Base-by-base conservation (phyloP, 2,113 vertebrate species). In the Cebidichthys violaceus region DNA sequence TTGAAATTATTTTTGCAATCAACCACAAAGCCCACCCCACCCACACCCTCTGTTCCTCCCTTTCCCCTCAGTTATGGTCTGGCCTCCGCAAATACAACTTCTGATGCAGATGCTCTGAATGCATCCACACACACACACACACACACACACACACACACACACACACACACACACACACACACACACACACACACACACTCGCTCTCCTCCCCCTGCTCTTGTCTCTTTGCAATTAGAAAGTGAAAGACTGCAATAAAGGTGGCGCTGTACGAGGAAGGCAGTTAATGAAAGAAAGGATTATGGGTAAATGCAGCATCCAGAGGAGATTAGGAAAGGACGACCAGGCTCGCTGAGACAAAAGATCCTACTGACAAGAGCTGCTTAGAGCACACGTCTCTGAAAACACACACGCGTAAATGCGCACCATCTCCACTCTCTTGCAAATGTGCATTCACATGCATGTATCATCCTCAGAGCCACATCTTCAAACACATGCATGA, bases 201-300 rank as follows among this genome's bases (percentile, higher is more conserved):
- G 37, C 81, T 27, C 69, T 54, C 85, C 81, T 86, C 59, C 61
- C 84, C 77, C 75, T 79, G 81, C 85, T 89, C 88, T 87, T 83
- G 86, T 90, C 92, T 91, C 79, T 85, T 86, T 90, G 90, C 93
- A 94, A 92, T 95, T 94, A 94, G 85, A 92, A 94, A 94, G 92
- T 88, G 85, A 93, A 94, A 93, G 88, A 88, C 87, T 88, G 89
- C 92, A 92, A 94, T 92, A 94, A 94, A 94, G 92, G 89, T 94
- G 93, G 91, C 86, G 89, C 91, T 94, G 88, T 93, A 91, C 81
- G 74, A 82, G 90, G 88, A 95, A 90, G 88, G 90, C 91, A 90
- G 92, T 93, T 95, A 94, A 95, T 95, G 94, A 95, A 95, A 95
- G 92, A 89, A 89, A 91, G 92, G 93, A 95, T 96, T 94, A 95